Evolutionary conservation across 1,140 invertebrate species (phyloP), one percentile per base, ranked within the genome.

Genomic region (Dreissena rostriformis): DNA sequence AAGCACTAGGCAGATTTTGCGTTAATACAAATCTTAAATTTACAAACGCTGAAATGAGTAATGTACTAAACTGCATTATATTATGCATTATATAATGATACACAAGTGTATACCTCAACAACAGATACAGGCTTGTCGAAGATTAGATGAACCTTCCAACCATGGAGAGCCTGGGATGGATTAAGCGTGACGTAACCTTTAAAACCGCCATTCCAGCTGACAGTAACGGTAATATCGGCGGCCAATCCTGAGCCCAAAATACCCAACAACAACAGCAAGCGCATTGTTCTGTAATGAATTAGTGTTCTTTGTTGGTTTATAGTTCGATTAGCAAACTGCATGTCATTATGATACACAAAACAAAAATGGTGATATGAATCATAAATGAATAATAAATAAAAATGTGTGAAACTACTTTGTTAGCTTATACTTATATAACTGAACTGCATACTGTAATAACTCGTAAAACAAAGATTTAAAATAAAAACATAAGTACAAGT

Each of bases 161-260:
- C 87, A 22, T 84, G 71, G 6, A 89, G 28, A 49, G 82, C 74
- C 22, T 87, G 82, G 39, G 63, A 68, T 0, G 77, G 26, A 26
- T 76, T 72, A 22, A 89, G 82, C 15, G 53, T 65, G 28, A 89
- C 82, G 26, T 81, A 39, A 2, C 74, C 88, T 49, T 89, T 67
- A 71, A 89, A 89, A 14, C 85, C 52, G 14, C 83, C 67, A 7
- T 80, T 84, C 86, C 86, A 89, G 53, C 85, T 81, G 22, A 84
- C 76, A 26, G 39, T 73, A 11, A 88, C 70, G 15, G 22, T 72
- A 11, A 81, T 29, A 5, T 49, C 24, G 1, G 77, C 67, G 29
- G 66, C 77, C 15, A 65, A 19, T 8, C 22, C 49, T 0, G 26
- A 10, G 0, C 12, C 53, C 29, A 65, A 61, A 15, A 24, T 51